Base-by-base conservation (phyloP, 2,113 vertebrate genomes). In the Origma solitaria region DNA sequence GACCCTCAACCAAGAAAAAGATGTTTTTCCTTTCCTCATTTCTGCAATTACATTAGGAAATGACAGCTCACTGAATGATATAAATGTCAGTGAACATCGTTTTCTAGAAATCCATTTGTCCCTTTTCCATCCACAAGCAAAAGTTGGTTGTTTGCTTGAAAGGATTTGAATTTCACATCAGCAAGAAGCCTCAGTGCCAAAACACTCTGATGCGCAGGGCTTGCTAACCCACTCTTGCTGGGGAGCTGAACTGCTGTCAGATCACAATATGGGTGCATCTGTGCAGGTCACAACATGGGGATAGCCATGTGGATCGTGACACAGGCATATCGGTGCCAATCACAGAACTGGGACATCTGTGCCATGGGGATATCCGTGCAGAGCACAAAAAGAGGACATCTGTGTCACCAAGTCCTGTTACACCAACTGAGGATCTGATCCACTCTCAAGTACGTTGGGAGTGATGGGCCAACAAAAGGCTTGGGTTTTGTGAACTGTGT, bases 1-100 rank as follows among this genome's bases (percentile, higher is more conserved):
- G 66, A 82, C 69, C 70, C 90, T 95, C 20, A 82, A 89, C 72
- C 81, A 62, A 90, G 84, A 88, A 64, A 91, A 94, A 94, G 56
- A 84, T 35, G 28, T 75, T 81, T 95, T 86, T 92, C 42, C 62
- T n/a, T 95, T 94, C 31, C 35, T 89, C 22, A 4, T 91, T 94
- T 76, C 53, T 91, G 51, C 64, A 94, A 64, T 95, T 90, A 61
- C 14, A 51, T 66, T 50, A 92, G 84, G 30, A 91, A 96, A 88
- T 30, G 42, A 60, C 64, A 53, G 49, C 70, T 81, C 0, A 0
- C 47, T 57, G 62, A 93, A 57, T 47, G 31, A 88, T 53, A 82
- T 7, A 78, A 86, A 88, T 50, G 17, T 70, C 68, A 44, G 38
- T 86, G 62, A 90, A 79, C n/a, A 73, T 33, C 47, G n/a, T 42